phyloP scores from a whole-genome alignment of 2,113 vertebrate genomes.

The Etia nguti region DNA sequence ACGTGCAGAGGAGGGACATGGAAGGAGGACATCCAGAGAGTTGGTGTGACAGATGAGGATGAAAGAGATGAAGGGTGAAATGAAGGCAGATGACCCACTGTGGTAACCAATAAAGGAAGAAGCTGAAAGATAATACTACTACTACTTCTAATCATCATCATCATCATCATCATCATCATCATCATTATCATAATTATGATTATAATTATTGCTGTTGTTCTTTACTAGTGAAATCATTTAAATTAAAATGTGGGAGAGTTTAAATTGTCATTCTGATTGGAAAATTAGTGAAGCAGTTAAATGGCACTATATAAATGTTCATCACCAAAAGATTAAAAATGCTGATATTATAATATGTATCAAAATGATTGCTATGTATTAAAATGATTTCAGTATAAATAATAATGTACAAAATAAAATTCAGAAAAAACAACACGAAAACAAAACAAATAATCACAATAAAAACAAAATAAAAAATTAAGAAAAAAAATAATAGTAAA shows the following conservation, averaged over 20 bases:
- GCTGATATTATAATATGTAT: not conserved
- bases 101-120: not conserved
- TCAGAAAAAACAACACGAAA: not conserved
- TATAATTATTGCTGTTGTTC: not conserved
- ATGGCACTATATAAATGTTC: not conserved
- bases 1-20: not conserved
- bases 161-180: not conserved
- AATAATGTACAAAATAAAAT: not conserved
- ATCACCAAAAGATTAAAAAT: not conserved
- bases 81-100: not conserved
- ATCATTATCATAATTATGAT: not conserved
- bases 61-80: not conserved
- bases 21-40: not conserved
- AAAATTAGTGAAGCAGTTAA: not conserved
- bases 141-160: fast-evolving
- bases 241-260: not conserved
- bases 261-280: not conserved
- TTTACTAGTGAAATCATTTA: not conserved
- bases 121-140: not conserved
- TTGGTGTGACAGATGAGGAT: not conserved
- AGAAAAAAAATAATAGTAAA: not conserved
- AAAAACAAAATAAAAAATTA: not conserved
- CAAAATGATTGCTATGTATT: not conserved
- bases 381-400: not conserved
- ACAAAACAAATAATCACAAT: not conserved